These are phyloP conservation scores for Pogonus chalceus DNA, from an alignment of 1,140 invertebrate genomes.

Conservation along the genomic window DNA sequence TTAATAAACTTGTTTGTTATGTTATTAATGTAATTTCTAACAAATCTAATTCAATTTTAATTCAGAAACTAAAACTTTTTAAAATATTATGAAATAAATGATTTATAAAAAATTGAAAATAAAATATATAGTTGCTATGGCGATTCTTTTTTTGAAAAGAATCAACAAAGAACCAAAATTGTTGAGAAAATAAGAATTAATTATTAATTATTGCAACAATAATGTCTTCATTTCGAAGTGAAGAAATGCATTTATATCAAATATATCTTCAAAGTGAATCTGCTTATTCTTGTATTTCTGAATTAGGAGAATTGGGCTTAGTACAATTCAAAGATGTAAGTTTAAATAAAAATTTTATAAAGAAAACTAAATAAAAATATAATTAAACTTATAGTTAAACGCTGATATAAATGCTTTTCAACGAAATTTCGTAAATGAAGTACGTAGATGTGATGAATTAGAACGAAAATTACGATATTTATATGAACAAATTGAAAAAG, in stretches of 20 bases:
- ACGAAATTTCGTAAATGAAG: slow-evolving; percentile 92
- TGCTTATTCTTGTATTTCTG: slow-evolving; percentile 86
- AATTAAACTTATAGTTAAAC: slow-evolving; percentile 56
- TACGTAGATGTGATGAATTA: slow-evolving; percentile 91
- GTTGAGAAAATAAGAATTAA: too few relatives aligned
- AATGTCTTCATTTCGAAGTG: slow-evolving; percentile 70
- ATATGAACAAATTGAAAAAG: slow-evolving; percentile 97
- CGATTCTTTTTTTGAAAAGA: too few relatives aligned
- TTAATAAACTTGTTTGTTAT: too few relatives aligned
- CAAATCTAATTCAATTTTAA: too few relatives aligned
- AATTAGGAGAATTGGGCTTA: slow-evolving; percentile 84
- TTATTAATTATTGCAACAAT: too few relatives aligned
- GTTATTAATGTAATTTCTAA: too few relatives aligned
- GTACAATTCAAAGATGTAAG: slow-evolving; percentile 89
- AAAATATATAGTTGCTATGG: too few relatives aligned
- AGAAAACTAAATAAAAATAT: background rate
- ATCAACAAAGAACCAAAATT: too few relatives aligned
- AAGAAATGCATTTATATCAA: slow-evolving; percentile 86
- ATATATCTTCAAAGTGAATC: slow-evolving; percentile 87
- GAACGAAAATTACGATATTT: slow-evolving; percentile 89
- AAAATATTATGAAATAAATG: too few relatives aligned
- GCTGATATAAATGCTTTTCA: slow-evolving; percentile 92
- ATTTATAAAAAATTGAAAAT: too few relatives aligned
- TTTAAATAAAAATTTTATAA: slow-evolving; percentile 9
- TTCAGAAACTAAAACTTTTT: too few relatives aligned